Evolutionary conservation across 2,888 invertebrate species (phyloP).

Genomic region (Caenorhabditis virilis): DNA sequence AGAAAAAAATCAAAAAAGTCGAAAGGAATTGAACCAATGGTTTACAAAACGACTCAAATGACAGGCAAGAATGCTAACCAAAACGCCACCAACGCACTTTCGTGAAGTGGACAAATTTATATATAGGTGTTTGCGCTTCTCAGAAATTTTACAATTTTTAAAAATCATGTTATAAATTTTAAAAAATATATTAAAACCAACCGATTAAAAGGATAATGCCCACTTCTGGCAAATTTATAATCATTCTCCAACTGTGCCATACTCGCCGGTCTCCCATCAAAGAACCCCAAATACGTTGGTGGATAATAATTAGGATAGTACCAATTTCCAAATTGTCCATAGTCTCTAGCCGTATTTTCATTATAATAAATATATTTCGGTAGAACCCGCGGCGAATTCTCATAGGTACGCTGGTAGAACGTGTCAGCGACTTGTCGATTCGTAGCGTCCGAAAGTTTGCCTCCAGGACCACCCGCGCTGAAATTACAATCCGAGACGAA

Average conservation of each 20-base stretch:
- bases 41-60: too few relatives aligned
- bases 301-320: constrained; percentile 59
- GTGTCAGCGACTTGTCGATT: constrained; percentile 30
- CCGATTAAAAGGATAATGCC: constrained; percentile 56
- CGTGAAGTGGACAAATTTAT: too few relatives aligned
- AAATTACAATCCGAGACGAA: constrained; percentile 60
- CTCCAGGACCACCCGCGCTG: constrained; percentile 38
- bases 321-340: constrained; percentile 50
- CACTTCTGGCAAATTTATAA: constrained; percentile 47
- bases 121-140: too few relatives aligned
- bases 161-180: too few relatives aligned
- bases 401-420: constrained; percentile 47
- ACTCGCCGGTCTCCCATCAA: constrained; percentile 52
- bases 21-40: too few relatives aligned
- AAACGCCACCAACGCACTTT: too few relatives aligned
- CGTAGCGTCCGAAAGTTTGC: constrained; percentile 24
- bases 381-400: constrained; percentile 52
- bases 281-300: constrained; percentile 54
- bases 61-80: too few relatives aligned
- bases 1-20: too few relatives aligned
- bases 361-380: constrained; percentile 53
- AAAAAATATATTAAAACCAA: too few relatives aligned
- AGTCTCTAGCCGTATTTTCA: constrained; percentile 47
- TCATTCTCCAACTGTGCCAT: constrained; percentile 57
- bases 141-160: too few relatives aligned